Conservation (phyloP, 1,140 invertebrate genomes). For the Brachystomella parvula region DNA sequence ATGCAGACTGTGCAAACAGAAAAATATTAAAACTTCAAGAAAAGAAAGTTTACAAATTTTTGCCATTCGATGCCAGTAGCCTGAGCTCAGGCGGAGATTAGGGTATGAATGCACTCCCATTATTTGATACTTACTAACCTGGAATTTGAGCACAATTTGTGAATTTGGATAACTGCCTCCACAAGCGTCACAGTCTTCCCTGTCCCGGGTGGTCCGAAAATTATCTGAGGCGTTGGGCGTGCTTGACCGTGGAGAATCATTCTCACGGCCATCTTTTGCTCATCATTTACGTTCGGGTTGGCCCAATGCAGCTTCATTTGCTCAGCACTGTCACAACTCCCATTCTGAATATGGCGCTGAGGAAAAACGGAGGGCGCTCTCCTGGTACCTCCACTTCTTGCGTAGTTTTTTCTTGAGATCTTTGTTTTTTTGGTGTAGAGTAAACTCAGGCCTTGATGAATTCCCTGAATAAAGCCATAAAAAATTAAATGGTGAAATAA, state of each 20-base stretch:
- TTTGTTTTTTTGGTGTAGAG: not conserved
- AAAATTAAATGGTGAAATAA: no score
- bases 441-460: not conserved
- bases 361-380: not conserved
- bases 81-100: not conserved
- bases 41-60: not conserved
- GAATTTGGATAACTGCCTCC: slow-evolving; percentile 58
- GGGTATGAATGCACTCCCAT: not conserved
- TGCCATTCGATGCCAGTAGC: not conserved
- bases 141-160: slow-evolving; percentile 53
- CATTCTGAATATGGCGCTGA: not conserved
- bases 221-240: slow-evolving; percentile 60
- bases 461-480: not conserved
- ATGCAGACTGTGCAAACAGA: no score
- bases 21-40: no score
- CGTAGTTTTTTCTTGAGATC: not conserved
- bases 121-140: slow-evolving; percentile 38
- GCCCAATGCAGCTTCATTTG: slow-evolving; percentile 13
- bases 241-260: slow-evolving; percentile 53
- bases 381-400: not conserved
- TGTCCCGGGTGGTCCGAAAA: slow-evolving; percentile 72
- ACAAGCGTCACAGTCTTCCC: slow-evolving; percentile 73
- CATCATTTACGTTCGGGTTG: slow-evolving; percentile 46
- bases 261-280: slow-evolving; percentile 56
- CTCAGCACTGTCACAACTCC: not conserved